Percentiles rank a stretch among this genome's conserved stretches.
Conservation (phyloP, 1,140 invertebrate species). For the Cyphomyrmex costatus region DNA sequence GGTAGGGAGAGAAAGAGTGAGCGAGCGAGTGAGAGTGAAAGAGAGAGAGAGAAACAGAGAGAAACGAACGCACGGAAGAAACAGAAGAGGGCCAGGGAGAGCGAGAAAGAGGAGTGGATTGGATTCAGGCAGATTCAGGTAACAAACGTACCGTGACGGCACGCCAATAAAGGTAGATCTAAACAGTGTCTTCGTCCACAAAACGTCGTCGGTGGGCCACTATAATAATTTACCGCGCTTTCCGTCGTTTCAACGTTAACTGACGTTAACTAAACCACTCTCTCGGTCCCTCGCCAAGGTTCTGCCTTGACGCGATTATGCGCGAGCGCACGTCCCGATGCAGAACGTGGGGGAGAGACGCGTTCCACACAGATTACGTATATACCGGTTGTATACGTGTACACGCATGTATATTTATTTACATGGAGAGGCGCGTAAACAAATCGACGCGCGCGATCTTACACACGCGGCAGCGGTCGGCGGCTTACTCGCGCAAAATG, state of each 20-base stretch:
- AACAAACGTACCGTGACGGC: background rate
- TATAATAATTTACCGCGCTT: conserved; percentile 65
- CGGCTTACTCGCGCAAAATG: conserved; percentile 62
- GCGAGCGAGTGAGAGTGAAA: background rate
- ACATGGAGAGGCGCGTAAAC: conserved; percentile 60
- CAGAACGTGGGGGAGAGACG: background rate
- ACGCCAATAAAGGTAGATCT: background rate
- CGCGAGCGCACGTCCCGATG: background rate
- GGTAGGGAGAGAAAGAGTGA: background rate
- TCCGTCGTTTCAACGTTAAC: conserved; percentile 46
- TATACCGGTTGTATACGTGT: no score
- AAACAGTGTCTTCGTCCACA: background rate
- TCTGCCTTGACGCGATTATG: background rate
- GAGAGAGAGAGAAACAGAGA: background rate
- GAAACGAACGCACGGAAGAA: background rate
- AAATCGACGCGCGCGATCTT: conserved; percentile 61
- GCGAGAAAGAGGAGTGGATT: background rate
- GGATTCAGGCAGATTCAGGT: no score
- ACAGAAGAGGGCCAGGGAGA: background rate
- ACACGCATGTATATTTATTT: conserved; percentile 7
- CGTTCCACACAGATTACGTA: background rate
- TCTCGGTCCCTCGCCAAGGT: background rate
- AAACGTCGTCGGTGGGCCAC: background rate
- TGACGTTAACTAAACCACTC: no score
- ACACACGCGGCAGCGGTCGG: conserved; percentile 14